Conservation (phyloP, 1,140 invertebrate species). For the Helicoverpa armigera region DNA sequence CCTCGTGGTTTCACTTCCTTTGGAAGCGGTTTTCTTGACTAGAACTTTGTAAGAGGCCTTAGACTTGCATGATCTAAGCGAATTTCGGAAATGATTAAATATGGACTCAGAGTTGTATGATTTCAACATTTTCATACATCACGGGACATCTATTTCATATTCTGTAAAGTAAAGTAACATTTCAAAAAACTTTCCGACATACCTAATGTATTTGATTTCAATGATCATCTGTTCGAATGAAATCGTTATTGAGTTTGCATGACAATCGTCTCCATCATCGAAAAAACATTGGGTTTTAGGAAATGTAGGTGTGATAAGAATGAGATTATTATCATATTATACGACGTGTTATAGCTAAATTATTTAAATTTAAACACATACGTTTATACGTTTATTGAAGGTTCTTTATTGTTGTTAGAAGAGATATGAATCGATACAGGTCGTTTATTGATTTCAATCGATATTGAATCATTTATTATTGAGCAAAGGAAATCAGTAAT, state of each 20-base stretch:
- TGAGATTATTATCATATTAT: slow-evolving; percentile 34
- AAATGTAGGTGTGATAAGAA: slow-evolving; percentile 19
- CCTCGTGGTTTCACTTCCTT: slow-evolving; percentile 47
- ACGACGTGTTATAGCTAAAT: slow-evolving; percentile 35
- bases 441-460: slow-evolving; percentile 25
- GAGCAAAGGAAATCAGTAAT: neutral
- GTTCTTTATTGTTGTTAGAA: slow-evolving; percentile 8
- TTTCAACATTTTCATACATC: no score
- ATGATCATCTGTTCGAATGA: neutral
- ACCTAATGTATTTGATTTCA: neutral
- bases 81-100: neutral
- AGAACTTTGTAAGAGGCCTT: neutral
- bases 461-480: slow-evolving; percentile 10
- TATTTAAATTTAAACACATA: slow-evolving; percentile 47
- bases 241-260: slow-evolving; percentile 8
- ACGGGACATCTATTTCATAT: no score
- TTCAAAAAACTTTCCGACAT: neutral
- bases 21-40: slow-evolving; percentile 7
- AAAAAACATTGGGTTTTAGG: slow-evolving; percentile 17
- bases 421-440: slow-evolving; percentile 5
- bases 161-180: no score
- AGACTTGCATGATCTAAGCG: neutral
- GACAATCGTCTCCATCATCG: slow-evolving; percentile 24
- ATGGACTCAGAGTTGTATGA: no score
- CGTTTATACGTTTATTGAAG: slow-evolving; percentile 37